Evolutionary conservation across 2,888 invertebrate species (phyloP), one percentile per base, ranked within the genome.

Genomic region (Acronicta leporina): DNA sequence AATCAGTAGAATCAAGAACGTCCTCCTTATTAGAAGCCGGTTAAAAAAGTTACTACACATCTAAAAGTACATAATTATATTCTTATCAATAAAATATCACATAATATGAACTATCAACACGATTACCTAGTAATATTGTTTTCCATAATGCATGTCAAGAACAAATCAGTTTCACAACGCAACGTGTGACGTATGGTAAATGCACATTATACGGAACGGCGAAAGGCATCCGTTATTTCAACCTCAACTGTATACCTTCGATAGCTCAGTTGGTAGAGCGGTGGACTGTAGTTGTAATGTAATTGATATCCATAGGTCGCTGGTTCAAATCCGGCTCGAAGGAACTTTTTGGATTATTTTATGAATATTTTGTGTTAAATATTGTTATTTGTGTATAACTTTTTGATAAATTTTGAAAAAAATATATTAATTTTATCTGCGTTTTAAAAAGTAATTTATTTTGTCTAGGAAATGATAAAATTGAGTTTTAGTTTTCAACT

Each of bases 291-390:
- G 90, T 27, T 73, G 73, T 46, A 5, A 0, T 0, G n/a, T 8
- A 55, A 68, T 78, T 77, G 90, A 51, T 54, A 95, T 95, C 95
- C 95, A 95, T 95, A 95, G 95, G 95, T 95, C 95, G 95, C 95
- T 95, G 95, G 95, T 95, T 95, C 95, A 95, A 95, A 95, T 95
- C 95, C 95, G 95, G 95, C 95, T 95, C 95, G 95, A 95, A 95
- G 95, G 95, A 95, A 50, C n/a, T 66, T 81, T 85, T 80, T 47
- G 8, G 43, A 49, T 48, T 63, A 58, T 13, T 35, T 25, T 41
- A 10, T n/a, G n/a, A 6, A 38, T n/a, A 38, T 4, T n/a, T n/a
- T n/a, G 6, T 1, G 7, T 1, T 0, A n/a, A 38, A 6, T 44
- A 10, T 53, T 13, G 33, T 13, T 30, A 20, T 50, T 35, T 5